Evolutionary conservation across 2,113 vertebrate genomes (phyloP).

Genomic region (Typhlomys cinereus): DNA sequence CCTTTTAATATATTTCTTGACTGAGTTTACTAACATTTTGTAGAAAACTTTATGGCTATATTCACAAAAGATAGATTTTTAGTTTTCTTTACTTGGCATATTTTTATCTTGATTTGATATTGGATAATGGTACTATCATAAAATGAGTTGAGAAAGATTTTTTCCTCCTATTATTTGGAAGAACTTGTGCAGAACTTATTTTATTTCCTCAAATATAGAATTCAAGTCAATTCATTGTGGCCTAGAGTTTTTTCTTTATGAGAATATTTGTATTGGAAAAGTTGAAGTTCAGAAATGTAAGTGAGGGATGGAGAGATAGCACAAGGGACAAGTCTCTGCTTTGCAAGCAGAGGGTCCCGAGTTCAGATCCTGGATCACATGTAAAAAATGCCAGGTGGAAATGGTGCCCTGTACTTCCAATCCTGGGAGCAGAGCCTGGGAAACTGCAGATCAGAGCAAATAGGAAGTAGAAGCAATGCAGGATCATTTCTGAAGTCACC

Average conservation of each 20-base stretch:
- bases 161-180: background rate
- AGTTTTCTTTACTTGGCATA: background rate
- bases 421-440: too few species aligned
- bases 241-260: background rate
- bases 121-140: background rate
- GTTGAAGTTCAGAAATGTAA: background rate
- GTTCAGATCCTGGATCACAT: too few species aligned
- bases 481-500: too few species aligned
- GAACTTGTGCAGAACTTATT: conserved; percentile 1
- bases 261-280: background rate
- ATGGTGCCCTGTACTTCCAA: too few species aligned
- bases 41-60: background rate
- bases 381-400: too few species aligned
- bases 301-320: too few species aligned
- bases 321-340: too few species aligned
- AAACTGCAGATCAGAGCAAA: too few species aligned
- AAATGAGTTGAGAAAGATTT: background rate
- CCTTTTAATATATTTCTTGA: background rate
- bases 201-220: background rate
- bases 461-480: too few species aligned
- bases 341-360: too few species aligned
- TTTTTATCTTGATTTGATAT: background rate
- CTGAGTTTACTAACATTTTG: background rate
- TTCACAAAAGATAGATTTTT: background rate
- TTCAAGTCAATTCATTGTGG: background rate